Conservation (phyloP, 1,140 invertebrate genomes). For the Tetramorium alpestre region DNA sequence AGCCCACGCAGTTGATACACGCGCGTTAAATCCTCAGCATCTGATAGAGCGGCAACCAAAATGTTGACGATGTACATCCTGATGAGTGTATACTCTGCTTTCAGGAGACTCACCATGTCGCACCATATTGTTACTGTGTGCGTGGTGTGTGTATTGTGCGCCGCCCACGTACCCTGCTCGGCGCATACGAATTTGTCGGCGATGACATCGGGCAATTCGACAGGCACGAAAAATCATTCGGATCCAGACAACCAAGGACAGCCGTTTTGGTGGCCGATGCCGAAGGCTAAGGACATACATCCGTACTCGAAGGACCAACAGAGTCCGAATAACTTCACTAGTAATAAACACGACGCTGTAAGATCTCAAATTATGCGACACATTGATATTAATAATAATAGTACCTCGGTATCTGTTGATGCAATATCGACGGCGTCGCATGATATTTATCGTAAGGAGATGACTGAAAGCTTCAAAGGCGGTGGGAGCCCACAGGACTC, state of each 20-base stretch:
- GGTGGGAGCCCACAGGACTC: neutral
- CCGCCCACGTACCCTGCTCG: conserved; percentile 90
- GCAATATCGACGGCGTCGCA: neutral
- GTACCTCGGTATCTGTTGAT: neutral
- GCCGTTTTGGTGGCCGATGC: conserved; percentile 33
- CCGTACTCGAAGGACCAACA: conserved; percentile 29
- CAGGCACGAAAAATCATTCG: conserved; percentile 21
- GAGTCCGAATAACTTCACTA: conserved; percentile 27
- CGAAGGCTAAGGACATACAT: conserved; percentile 33
- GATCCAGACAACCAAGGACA: conserved; percentile 31
- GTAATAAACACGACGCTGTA: conserved; percentile 30
- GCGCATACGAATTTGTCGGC: conserved; percentile 86
- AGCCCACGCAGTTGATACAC: neutral
- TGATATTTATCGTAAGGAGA: conserved; percentile 52
- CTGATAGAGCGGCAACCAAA: neutral
- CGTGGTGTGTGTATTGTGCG: conserved; percentile 92
- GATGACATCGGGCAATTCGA: conserved; percentile 8
- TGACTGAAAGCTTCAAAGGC: conserved; percentile 37
- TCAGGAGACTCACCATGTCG: conserved; percentile 81
- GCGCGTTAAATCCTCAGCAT: neutral
- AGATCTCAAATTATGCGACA: conserved; percentile 39
- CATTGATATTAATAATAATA: conserved; percentile 11
- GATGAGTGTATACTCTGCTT: conserved; percentile 44
- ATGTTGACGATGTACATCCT: conserved; percentile 6
- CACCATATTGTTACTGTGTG: conserved; percentile 90